These are phyloP conservation scores for Tricholaema leucomelas DNA, from an alignment of 2,113 vertebrate genomes.

Conservation along the genomic window DNA sequence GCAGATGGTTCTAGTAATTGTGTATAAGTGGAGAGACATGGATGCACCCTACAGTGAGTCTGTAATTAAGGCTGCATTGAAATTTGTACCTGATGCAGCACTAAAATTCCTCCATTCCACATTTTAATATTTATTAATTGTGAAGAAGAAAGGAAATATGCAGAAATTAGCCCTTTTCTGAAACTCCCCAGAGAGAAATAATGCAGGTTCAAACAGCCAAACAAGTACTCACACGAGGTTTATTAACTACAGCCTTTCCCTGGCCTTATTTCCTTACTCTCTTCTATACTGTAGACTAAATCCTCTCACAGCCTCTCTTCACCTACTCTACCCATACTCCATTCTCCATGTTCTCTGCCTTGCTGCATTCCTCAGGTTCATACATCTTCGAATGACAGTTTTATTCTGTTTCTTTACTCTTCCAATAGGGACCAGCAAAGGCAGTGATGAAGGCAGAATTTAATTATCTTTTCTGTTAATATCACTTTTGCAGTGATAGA, in stretches of 20 bases:
- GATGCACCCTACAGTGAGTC: not conserved
- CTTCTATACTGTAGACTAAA: not conserved
- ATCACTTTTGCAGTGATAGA: not conserved
- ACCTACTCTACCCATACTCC: not conserved
- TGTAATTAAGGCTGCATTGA: not conserved
- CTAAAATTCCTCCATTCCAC: not conserved
- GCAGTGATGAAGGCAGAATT: not conserved
- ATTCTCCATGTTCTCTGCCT: not conserved
- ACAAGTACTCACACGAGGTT: not conserved
- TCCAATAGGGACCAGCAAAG: not conserved
- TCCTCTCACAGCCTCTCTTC: not conserved
- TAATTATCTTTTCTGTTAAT: not conserved
- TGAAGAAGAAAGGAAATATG: not conserved
- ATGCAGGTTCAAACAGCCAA: not conserved
- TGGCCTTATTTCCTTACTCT: not conserved
- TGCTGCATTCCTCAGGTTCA: not conserved
- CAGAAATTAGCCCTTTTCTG: not conserved
- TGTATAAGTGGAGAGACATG: not conserved
- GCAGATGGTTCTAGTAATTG: not conserved
- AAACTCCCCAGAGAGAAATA: not conserved
- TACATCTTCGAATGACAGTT: not conserved
- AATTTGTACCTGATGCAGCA: not conserved
- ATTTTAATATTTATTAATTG: not conserved
- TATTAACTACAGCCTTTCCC: not conserved
- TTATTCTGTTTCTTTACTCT: not conserved